Base-by-base conservation (phyloP, 2,888 invertebrate genomes). In the Diplazon laetatorius region DNA sequence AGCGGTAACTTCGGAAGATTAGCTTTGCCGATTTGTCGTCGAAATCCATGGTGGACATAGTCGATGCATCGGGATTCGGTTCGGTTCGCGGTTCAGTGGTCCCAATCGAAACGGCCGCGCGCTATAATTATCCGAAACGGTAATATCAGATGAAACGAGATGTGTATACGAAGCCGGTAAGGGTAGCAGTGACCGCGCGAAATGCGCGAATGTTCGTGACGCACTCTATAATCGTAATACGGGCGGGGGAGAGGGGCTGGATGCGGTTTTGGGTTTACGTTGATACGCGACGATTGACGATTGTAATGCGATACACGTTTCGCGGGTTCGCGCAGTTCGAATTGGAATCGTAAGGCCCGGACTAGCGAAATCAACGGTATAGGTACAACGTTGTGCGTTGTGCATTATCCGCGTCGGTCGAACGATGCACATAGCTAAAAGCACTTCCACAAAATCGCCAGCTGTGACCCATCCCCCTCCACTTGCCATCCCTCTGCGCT, bases 61-160 rank as follows among this genome's bases (percentile, higher is more conserved):
- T 9, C 59, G 62, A 48, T 12, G 57, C 39, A 10, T 63, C 20
- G 16, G 25, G 16, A 25, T 50, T 18, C 35, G 35, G 59, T 62
- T 37, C 39, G 68, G 55, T 62, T 42, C 20, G 60, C 39, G 18
- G 52, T 50, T 70, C 63, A 65, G 74, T 70, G 65, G 78, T 57
- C 70, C 37, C 50, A 73, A 60, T 59, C 62, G 57, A 73, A 59
- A 63, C 37, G 9, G 57, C n/a, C n/a, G n/a, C n/a, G n/a, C n/a
- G 50, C 37, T 55, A 70, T 75, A 70, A 59, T 59, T 39, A 57
- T 22, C n/a, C n/a, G n/a, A n/a, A 59, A 25, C 25, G 55, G 62
- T 68, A 66, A 62, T 78, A 78, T 74, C 69, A 74, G 74, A 70
- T 78, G 39, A 69, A 59, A 57, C 69, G 30, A 16, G 63, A 73